Conservation (phyloP, 2,797 vertebrate genomes). For the Glossophaga mutica region DNA sequence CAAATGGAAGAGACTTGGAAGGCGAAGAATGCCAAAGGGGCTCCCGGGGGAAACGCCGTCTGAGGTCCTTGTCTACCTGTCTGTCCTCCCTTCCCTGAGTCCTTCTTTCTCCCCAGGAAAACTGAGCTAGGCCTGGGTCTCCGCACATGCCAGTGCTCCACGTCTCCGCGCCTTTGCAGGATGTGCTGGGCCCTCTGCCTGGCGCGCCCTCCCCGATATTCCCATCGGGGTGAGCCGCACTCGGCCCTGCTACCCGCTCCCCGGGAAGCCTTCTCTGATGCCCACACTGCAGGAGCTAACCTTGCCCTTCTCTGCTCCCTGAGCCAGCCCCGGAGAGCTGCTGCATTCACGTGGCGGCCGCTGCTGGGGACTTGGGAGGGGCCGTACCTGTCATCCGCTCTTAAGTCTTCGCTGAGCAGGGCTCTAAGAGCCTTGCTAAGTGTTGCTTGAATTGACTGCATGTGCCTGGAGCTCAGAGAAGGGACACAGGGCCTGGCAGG, state of each 20-base stretch:
- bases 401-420: background rate
- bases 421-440: background rate
- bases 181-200: background rate
- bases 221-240: background rate
- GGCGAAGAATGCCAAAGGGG: background rate
- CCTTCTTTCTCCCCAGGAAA: background rate
- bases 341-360: background rate
- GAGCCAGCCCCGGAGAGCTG: background rate
- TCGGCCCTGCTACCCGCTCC: background rate
- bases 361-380: fast-evolving
- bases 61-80: background rate
- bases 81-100: background rate
- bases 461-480: background rate
- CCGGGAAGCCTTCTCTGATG: background rate
- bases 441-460: background rate
- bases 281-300: background rate
- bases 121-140: background rate
- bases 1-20: background rate
- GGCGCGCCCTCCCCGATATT: background rate
- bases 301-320: background rate
- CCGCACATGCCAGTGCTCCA: fast-evolving
- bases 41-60: background rate
- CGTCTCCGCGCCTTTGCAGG: background rate
- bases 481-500: background rate
- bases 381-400: fast-evolving